Evolutionary conservation across 2,888 invertebrate species (phyloP).

Genomic region (Melipona beecheii): DNA sequence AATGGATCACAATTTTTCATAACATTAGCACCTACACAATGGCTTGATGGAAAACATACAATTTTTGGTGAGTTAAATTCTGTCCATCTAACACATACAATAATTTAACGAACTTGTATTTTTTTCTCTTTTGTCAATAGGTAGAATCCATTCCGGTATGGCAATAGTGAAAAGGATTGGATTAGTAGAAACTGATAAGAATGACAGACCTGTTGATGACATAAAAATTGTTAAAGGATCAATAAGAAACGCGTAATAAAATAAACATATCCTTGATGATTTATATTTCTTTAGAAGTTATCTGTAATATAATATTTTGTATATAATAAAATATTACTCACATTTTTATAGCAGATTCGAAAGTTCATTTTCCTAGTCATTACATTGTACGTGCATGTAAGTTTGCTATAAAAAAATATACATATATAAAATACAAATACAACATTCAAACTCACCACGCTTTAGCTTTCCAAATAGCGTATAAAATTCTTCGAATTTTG

Average conservation of each 20-base stretch:
- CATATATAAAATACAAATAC: not conserved
- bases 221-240: conserved; percentile 90
- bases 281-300: not conserved
- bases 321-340: not conserved
- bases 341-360: not conserved
- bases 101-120: not conserved
- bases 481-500: too few relatives aligned
- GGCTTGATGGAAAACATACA: conserved; percentile 98
- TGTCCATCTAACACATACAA: not conserved
- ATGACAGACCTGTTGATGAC: conserved; percentile 95
- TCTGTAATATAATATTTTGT: not conserved
- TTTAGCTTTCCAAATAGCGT: too few relatives aligned
- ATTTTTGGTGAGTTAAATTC: conserved; percentile 90
- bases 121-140: conserved; percentile 72
- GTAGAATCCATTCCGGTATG: conserved; percentile 94
- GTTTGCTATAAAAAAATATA: not conserved
- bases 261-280: not conserved
- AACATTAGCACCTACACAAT: conserved; percentile 97
- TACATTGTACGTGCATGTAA: not conserved
- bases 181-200: conserved; percentile 96
- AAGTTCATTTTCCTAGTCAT: not conserved
- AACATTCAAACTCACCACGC: not conserved
- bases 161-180: conserved; percentile 96
- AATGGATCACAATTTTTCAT: conserved; percentile 99
- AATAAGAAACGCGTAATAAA: conserved; percentile 82